Conservation (phyloP, 2,113 vertebrate species). For the Gadus macrocephalus region DNA sequence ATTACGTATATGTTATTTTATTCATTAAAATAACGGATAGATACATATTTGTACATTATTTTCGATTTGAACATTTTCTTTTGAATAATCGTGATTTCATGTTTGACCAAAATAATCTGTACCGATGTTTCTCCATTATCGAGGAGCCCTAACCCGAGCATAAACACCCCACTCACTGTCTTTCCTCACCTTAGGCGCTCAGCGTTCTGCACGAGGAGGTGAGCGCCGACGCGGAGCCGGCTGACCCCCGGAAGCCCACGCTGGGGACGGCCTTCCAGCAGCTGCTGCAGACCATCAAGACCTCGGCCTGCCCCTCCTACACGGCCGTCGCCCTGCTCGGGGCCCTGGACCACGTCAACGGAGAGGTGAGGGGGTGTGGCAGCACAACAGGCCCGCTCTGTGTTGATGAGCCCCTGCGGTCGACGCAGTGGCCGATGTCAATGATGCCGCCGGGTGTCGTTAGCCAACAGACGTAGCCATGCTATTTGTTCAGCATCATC, state of each 20-base stretch:
- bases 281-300: conserved; percentile 72
- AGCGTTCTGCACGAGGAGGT: conserved; percentile 69
- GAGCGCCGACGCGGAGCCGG: conserved; percentile 52
- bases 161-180: not conserved
- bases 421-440: not conserved
- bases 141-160: no score
- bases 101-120: no score
- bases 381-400: not conserved
- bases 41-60: no score
- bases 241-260: conserved; percentile 62
- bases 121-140: no score
- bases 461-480: no score
- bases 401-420: not conserved
- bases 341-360: conserved; percentile 73
- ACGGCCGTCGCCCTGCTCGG: conserved; percentile 74
- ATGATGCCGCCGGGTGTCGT: not conserved
- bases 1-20: no score
- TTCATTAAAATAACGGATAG: no score
- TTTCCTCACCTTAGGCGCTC: conserved; percentile 69
- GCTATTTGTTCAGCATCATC: no score
- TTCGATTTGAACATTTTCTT: no score
- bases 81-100: no score
- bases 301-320: conserved; percentile 78
- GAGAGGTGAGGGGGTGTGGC: conserved; percentile 63
- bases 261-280: conserved; percentile 64